These are phyloP conservation scores for Trichopoda pennipes DNA, from an alignment of 2,888 invertebrate species.

Conservation along the genomic window DNA sequence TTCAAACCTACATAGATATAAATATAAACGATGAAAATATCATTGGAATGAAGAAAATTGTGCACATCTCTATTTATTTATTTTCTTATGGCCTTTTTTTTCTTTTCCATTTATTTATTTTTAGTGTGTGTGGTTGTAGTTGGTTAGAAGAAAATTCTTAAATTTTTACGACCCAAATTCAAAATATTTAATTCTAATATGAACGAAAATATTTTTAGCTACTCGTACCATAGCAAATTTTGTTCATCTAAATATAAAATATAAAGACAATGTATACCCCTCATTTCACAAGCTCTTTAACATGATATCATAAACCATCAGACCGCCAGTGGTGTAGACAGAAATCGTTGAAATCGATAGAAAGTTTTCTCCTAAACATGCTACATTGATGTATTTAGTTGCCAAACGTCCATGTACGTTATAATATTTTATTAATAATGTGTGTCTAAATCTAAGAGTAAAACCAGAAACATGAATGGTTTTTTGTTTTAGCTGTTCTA, in stretches of 20 bases:
- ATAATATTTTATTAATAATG: too few species aligned
- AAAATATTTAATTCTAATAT: slow-evolving; percentile 19
- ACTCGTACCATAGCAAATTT: neutral
- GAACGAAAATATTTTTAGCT: slow-evolving; percentile 13
- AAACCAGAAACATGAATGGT: too few species aligned
- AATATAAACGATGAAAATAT: neutral
- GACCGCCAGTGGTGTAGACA: too few species aligned
- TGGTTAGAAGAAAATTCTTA: slow-evolving; percentile 1
- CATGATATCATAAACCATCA: too few species aligned
- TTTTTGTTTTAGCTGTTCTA: too few species aligned
- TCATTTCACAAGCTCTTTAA: too few species aligned
- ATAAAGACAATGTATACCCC: neutral
- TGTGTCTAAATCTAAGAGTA: too few species aligned
- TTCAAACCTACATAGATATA: slow-evolving; percentile 6
- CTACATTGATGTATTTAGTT: too few species aligned
- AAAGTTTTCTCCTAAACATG: too few species aligned
- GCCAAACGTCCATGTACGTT: too few species aligned
- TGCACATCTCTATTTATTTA: too few species aligned
- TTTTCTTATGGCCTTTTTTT: neutral
- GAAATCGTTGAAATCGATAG: too few species aligned
- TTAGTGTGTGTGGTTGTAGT: neutral
- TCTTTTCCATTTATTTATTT: slow-evolving; percentile 9
- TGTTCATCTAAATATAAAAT: slow-evolving; percentile 6
- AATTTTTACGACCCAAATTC: neutral
- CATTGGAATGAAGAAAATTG: neutral